These are phyloP conservation scores for Dolichotis patagonum DNA, from an alignment of 2,113 vertebrate species.

Conservation along the genomic window DNA sequence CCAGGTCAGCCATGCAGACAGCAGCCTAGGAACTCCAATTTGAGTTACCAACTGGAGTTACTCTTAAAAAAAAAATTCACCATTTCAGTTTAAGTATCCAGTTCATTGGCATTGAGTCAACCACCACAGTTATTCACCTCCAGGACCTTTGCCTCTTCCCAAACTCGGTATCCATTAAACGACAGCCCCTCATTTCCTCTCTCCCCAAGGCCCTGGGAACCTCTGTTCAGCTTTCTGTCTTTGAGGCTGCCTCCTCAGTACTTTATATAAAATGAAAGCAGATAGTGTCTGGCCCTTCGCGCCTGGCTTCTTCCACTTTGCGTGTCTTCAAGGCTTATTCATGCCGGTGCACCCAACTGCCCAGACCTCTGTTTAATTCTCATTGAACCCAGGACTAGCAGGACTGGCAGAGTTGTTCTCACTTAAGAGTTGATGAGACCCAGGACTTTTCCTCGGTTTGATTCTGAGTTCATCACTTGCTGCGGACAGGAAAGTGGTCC, in stretches of 20 bases:
- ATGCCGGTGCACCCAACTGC: rapidly evolving
- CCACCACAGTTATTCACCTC: too few species aligned
- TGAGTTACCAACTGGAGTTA: background rate
- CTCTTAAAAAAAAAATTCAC: background rate
- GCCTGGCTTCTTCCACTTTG: background rate
- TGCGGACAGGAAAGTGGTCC: background rate
- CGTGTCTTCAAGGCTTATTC: background rate
- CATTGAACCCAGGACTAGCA: background rate
- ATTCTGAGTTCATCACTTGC: background rate
- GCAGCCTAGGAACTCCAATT: background rate
- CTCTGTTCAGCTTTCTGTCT: background rate
- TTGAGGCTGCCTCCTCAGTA: background rate
- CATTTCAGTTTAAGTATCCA: background rate
- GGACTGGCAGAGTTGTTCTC: background rate
- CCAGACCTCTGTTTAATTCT: background rate
- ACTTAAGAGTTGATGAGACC: background rate
- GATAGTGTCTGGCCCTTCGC: background rate
- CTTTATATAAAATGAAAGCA: background rate
- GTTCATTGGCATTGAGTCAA: background rate
- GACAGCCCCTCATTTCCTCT: background rate
- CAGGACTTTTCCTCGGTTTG: background rate
- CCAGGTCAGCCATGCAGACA: background rate
- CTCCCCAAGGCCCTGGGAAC: background rate
- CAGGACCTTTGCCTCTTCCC: background rate
- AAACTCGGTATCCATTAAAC: background rate